phyloP scores from a whole-genome alignment of 2,113 vertebrate species.

The Catharus minimus region DNA sequence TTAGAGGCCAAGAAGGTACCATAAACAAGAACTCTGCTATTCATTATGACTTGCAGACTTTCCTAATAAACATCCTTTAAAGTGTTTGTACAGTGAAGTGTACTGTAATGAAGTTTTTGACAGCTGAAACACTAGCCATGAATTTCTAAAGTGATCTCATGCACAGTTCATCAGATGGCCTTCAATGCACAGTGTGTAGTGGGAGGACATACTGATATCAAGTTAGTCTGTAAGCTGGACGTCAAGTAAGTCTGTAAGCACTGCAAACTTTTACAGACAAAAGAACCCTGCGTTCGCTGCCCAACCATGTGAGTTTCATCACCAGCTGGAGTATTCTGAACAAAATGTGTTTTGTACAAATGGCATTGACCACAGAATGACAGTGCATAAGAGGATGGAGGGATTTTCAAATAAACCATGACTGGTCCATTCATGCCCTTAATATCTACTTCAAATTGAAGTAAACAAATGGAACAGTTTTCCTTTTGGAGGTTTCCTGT shows the following conservation, averaged over 20 bases:
- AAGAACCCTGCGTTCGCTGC: slow-evolving; percentile 12
- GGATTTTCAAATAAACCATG: slow-evolving; percentile 67
- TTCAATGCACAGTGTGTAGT: background rate
- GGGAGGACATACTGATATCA: background rate
- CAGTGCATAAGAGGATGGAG: slow-evolving; percentile 69
- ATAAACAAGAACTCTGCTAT: slow-evolving; percentile 66
- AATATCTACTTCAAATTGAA: slow-evolving; percentile 85
- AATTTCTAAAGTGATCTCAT: slow-evolving; percentile 9
- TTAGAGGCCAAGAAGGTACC: slow-evolving; percentile 73
- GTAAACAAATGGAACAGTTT: slow-evolving; percentile 78
- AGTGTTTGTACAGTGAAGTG: slow-evolving; percentile 75
- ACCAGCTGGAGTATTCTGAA: slow-evolving; percentile 22
- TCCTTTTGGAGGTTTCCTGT: slow-evolving; percentile 77
- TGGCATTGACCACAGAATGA: slow-evolving; percentile 27
- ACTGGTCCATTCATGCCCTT: slow-evolving; percentile 76
- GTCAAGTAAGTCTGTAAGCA: background rate
- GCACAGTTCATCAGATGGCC: slow-evolving; percentile 26
- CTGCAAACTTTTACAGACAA: slow-evolving; percentile 32
- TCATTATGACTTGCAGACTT: slow-evolving; percentile 73
- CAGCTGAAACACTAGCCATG: slow-evolving; percentile 53
- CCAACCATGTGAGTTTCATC: slow-evolving; percentile 16
- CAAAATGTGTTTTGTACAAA: slow-evolving; percentile 1
- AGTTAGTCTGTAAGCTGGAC: background rate
- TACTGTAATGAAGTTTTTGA: slow-evolving; percentile 75
- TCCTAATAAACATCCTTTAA: slow-evolving; percentile 78